Conservation (phyloP, 2,113 vertebrate species). For the Manacus vitellinus region DNA sequence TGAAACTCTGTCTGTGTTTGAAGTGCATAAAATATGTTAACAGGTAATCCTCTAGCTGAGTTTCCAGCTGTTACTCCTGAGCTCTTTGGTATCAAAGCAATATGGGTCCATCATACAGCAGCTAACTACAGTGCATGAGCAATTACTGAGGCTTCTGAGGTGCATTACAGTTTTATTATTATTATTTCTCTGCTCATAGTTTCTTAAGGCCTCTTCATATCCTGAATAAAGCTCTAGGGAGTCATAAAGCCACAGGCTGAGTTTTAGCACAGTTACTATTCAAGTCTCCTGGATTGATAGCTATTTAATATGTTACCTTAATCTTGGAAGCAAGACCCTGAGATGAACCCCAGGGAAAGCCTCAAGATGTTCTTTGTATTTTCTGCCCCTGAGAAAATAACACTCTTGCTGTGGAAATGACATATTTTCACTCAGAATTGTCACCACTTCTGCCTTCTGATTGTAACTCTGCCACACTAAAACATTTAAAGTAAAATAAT, state of each 20-base stretch:
- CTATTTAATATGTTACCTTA: conserved; percentile 40
- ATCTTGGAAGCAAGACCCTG: conserved; percentile 31
- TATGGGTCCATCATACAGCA: neutral
- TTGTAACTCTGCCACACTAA: neutral
- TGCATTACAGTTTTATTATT: conserved; percentile 42
- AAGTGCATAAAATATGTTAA: conserved; percentile 22
- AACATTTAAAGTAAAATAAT: neutral
- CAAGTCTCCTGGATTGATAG: neutral
- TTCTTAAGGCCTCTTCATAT: conserved; percentile 34
- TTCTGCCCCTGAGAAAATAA: conserved; percentile 19
- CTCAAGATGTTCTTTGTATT: neutral
- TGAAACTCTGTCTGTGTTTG: neutral
- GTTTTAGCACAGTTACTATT: conserved; percentile 7
- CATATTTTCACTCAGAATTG: neutral
- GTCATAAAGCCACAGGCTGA: conserved; percentile 38
- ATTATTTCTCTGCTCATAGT: conserved; percentile 41
- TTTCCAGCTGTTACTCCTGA: conserved; percentile 54
- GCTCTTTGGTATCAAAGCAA: conserved; percentile 31
- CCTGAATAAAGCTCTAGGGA: conserved; percentile 35
- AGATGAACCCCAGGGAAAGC: conserved; percentile 44
- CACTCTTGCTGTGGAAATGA: neutral
- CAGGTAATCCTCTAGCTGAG: conserved; percentile 4
- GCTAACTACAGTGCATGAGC: conserved; percentile 26
- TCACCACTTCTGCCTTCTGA: neutral
- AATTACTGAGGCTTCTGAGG: conserved; percentile 26